Evolutionary conservation across 1,140 invertebrate species (phyloP).

Genomic region (Sitophilus oryzae): DNA sequence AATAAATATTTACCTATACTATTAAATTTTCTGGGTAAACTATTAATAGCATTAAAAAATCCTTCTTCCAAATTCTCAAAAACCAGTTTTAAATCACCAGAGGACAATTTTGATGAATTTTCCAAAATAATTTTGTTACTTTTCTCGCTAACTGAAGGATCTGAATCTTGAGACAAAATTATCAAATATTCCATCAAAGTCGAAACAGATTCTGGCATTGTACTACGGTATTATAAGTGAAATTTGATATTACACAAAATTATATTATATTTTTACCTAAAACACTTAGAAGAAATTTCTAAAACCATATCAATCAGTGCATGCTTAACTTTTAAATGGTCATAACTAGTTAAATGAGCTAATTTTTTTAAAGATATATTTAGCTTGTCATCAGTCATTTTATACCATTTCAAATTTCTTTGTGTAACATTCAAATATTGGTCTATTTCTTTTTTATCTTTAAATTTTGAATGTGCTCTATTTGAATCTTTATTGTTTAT

Average conservation of each 20-base stretch:
- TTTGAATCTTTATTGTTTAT: background rate
- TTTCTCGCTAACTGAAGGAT: conserved; percentile 42
- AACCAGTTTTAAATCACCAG: conserved; percentile 40
- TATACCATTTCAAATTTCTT: conserved; percentile 52
- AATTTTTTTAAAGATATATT: conserved; percentile 47
- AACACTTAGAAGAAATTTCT: conserved; percentile 51
- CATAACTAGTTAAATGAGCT: conserved; percentile 47
- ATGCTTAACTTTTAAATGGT: conserved; percentile 51
- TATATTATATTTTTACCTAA: conserved; percentile 44
- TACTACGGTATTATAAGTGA: conserved; percentile 43
- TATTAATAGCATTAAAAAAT: conserved; percentile 50
- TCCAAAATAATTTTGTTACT: conserved; percentile 20
- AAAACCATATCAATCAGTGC: conserved; percentile 49
- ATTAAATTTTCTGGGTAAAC: conserved; percentile 54
- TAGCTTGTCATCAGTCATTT: conserved; percentile 52
- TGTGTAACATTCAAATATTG: conserved; percentile 44
- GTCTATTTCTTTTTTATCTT: conserved; percentile 39
- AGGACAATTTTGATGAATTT: conserved; percentile 43
- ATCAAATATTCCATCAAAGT: conserved; percentile 54
- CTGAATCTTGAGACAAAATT: conserved; percentile 53
- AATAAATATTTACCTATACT: conserved; percentile 51
- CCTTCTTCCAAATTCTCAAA: conserved; percentile 54
- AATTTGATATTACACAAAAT: background rate
- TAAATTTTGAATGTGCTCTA: conserved; percentile 26
- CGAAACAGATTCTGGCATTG: conserved; percentile 51